Base-by-base conservation (phyloP, 2,113 vertebrate genomes). In the Caracal caracal region DNA sequence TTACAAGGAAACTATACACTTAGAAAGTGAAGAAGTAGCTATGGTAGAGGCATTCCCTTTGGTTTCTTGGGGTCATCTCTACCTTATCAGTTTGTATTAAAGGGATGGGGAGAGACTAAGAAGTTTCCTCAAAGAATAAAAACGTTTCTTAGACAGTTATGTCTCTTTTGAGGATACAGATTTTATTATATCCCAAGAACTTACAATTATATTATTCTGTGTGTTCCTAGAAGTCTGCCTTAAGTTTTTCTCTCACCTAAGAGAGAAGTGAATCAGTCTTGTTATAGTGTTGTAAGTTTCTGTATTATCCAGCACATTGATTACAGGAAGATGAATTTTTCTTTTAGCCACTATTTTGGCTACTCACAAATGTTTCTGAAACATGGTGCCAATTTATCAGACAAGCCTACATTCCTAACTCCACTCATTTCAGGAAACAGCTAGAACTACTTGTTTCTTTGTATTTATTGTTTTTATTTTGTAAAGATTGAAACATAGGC, bases 401-500 rank as follows among this genome's bases (percentile, higher is more conserved):
- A 85, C 17, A 97, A 89, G 24, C 89, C 70, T 96, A 11, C 66
- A 86, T 90, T 95, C 88, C 86, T 91, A 47, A 83, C 17, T 59
- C 68, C 33, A 47, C 53, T 93, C 47, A 95, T 0, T 4, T 96
- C 93, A 97, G 96, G 76, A 47, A 19, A 92, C 37, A 90, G 83
- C 70, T 66, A 33, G 30, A 84, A 84, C 33, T 65, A 65, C 66
- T 78, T 96, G 97, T 94, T 86, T 92, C 40, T 76, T 95, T 95
- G 97, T 81, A 63, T 51, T 90, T 90, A 40, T 68, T 78, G 47
- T 90, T 96, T 96, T 96, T 90, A 65, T 96, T 95, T 93, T 81
- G 17, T 98, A 98, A 94, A 81, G 83, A 96, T 84, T 66, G 37
- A 96, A 97, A 97, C 96, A 66, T 91, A 97, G 98, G 85, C 88